Percentiles rank a stretch among this genome's conserved stretches.
phyloP scores from a whole-genome alignment of 2,113 vertebrate species.

The Cygnus buccinator region DNA sequence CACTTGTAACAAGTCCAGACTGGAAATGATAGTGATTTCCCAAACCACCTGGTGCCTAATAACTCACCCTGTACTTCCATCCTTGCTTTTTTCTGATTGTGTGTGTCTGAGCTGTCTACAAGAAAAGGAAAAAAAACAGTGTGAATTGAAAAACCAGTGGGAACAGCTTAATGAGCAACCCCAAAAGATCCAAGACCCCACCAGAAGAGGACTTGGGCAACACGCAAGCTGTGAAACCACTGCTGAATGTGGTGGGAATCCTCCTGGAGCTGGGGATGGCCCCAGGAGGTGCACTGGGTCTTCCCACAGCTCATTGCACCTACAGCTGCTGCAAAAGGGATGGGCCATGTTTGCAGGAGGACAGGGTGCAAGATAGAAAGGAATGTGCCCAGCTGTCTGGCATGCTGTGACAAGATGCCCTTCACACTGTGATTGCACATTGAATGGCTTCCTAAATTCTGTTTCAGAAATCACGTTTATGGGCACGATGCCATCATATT shows the following conservation, averaged over 20 bases:
- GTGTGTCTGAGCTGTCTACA: background rate
- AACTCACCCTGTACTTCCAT: background rate
- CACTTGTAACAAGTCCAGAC: background rate
- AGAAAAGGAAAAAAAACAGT: background rate
- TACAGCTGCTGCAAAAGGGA: background rate
- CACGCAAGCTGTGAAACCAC: background rate
- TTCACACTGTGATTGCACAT: slow-evolving; percentile 11
- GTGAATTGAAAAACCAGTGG: background rate
- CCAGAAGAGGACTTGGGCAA: background rate
- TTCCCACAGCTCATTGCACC: background rate
- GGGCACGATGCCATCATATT: background rate
- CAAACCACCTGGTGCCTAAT: background rate
- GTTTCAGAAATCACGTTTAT: background rate
- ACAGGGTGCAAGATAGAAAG: background rate
- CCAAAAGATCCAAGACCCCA: background rate
- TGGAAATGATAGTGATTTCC: background rate
- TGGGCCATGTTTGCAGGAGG: background rate
- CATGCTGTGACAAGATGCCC: background rate
- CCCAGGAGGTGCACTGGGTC: fast-evolving
- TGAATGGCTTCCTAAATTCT: background rate
- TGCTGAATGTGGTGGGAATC: background rate
- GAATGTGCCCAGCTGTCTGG: background rate
- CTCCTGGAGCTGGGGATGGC: background rate
- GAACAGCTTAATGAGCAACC: background rate
- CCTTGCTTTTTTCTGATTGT: background rate